Conservation (phyloP, 1,140 invertebrate genomes). For the Planococcus citri region DNA sequence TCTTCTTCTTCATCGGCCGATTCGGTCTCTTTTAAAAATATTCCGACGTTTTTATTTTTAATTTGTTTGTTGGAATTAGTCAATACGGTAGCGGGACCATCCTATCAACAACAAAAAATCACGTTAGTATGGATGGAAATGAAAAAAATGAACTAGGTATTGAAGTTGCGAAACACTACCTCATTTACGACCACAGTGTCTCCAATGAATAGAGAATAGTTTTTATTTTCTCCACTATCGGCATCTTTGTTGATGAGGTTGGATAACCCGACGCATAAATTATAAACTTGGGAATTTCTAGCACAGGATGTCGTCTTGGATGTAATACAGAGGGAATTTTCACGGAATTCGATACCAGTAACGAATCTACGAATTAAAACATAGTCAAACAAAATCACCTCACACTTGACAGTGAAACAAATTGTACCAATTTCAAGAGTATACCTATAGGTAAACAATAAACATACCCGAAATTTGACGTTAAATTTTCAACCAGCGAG, state of each 20-base stretch:
- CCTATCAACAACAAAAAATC: constrained; percentile 35
- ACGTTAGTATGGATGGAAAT: background rate
- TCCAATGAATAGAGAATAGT: constrained; percentile 88
- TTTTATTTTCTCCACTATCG: constrained; percentile 74
- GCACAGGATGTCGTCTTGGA: constrained; percentile 71
- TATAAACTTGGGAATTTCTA: constrained; percentile 94
- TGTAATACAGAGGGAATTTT: constrained; percentile 81
- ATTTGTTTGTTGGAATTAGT: constrained; percentile 92
- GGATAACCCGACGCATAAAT: constrained; percentile 87
- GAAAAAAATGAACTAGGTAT: background rate
- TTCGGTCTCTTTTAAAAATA: constrained; percentile 91
- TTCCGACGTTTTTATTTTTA: constrained; percentile 91
- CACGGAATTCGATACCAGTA: constrained; percentile 97
- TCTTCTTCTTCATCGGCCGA: constrained; percentile 64
- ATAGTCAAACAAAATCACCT: background rate
- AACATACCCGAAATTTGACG: constrained; percentile 74
- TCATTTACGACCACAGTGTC: constrained; percentile 93
- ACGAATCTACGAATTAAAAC: constrained; percentile 55
- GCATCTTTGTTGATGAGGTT: constrained; percentile 72
- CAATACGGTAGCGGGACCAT: constrained; percentile 66
- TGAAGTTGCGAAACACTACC: constrained; percentile 35
- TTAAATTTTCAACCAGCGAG: constrained; percentile 76
- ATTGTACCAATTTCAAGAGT: background rate
- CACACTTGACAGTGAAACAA: background rate
- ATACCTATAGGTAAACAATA: no score